Percentiles rank a stretch among this genome's conserved stretches.
Evolutionary conservation across 1,140 invertebrate species (phyloP).

Genomic region (Eufriesea mexicana): DNA sequence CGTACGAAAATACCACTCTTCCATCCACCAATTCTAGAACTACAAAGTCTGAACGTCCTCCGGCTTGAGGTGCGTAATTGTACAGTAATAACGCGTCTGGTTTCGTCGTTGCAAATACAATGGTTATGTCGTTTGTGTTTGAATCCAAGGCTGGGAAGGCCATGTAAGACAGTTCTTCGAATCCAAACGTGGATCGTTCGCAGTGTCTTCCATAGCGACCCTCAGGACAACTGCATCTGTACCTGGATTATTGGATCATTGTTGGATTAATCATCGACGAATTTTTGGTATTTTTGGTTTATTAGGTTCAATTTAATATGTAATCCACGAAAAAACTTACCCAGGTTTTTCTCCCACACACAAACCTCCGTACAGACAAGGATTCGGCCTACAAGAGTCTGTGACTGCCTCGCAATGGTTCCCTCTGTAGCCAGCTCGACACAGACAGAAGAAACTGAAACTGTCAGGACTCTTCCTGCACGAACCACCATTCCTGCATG

Average conservation of each 20-base stretch:
- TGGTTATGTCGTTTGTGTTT: conserved; percentile 94
- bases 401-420: conserved; percentile 93
- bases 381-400: conserved; percentile 94
- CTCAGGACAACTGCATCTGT: conserved; percentile 93
- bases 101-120: conserved; percentile 95
- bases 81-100: conserved; percentile 93
- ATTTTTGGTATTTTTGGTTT: background rate
- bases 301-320: background rate
- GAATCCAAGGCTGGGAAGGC: conserved; percentile 92
- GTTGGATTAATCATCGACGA: background rate
- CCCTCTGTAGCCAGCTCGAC: conserved; percentile 93
- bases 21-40: conserved; percentile 94
- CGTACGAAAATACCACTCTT: conserved; percentile 93
- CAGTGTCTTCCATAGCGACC: conserved; percentile 95
- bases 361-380: conserved; percentile 92
- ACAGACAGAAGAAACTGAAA: conserved; percentile 94
- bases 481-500: conserved; percentile 94
- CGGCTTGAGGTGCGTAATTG: conserved; percentile 93
- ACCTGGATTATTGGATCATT: conserved; percentile 74
- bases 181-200: conserved; percentile 94
- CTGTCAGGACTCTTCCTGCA: conserved; percentile 93
- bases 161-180: conserved; percentile 94
- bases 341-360: conserved; percentile 92
- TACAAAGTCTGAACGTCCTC: conserved; percentile 95
- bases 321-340: background rate